Evolutionary conservation across 2,113 vertebrate species (phyloP).

Genomic region (Lepisosteus osseus): DNA sequence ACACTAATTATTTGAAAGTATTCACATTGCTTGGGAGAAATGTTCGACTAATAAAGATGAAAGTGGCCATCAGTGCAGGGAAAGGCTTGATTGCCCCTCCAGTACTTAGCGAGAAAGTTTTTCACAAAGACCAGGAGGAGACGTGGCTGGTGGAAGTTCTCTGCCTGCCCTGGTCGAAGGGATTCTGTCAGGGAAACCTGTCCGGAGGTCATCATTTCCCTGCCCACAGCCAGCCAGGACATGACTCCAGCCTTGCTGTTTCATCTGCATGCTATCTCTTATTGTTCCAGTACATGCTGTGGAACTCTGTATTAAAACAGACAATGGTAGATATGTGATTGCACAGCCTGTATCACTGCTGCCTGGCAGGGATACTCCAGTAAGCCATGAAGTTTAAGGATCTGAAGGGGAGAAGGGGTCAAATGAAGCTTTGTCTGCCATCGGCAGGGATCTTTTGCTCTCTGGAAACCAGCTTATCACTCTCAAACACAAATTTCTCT

Average conservation of each 20-base stretch:
- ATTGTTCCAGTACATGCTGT: neutral
- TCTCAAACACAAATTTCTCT: too few relatives aligned
- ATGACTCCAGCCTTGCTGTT: neutral
- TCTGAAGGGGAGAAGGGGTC: too few relatives aligned
- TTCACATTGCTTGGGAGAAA: conserved; percentile 81
- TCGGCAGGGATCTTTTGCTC: too few relatives aligned
- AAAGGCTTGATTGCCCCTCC: conserved; percentile 19
- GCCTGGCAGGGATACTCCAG: too few relatives aligned
- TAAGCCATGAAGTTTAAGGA: too few relatives aligned
- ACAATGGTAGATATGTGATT: too few relatives aligned
- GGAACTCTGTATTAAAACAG: too few relatives aligned
- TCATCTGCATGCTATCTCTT: neutral
- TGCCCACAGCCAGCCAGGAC: neutral
- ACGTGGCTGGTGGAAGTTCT: neutral
- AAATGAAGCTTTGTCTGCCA: too few relatives aligned
- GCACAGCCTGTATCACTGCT: too few relatives aligned
- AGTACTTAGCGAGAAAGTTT: neutral
- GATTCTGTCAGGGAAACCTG: neutral
- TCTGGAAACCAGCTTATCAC: too few relatives aligned
- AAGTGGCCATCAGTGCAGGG: conserved; percentile 69
- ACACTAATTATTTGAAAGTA: conserved; percentile 89
- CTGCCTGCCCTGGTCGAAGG: neutral
- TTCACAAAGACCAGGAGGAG: neutral
- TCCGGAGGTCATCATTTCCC: neutral
- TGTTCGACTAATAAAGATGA: conserved; percentile 91